Conservation (phyloP, 2,113 vertebrate genomes). For the Apteryx mantelli region DNA sequence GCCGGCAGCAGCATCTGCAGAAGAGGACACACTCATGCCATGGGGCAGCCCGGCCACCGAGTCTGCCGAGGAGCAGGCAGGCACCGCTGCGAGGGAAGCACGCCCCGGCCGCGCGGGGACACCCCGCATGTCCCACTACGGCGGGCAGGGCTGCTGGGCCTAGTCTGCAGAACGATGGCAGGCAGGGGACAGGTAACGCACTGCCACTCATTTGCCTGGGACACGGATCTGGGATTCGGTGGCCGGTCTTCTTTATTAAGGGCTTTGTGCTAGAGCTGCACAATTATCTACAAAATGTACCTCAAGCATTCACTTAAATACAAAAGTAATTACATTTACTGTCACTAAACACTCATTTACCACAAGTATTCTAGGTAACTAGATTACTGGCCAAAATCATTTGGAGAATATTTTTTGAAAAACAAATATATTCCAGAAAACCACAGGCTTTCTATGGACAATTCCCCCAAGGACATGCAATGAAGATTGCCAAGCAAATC, state of each 20-base stretch:
- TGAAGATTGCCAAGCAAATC: not conserved
- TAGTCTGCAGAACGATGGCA: not conserved
- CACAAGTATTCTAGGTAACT: not conserved
- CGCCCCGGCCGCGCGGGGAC: too few relatives aligned
- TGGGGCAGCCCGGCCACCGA: not conserved
- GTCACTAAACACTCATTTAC: not conserved
- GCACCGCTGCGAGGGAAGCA: too few relatives aligned
- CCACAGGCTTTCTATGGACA: not conserved
- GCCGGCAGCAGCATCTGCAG: not conserved
- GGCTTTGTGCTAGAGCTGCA: not conserved
- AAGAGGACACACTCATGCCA: fast-evolving
- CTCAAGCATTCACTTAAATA: not conserved
- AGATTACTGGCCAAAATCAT: not conserved
- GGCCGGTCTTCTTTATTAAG: not conserved
- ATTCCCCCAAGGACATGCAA: fast-evolving
- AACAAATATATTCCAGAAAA: not conserved
- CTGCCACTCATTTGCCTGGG: fast-evolving
- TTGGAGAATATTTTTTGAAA: not conserved
- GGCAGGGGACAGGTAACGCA: not conserved
- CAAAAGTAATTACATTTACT: not conserved
- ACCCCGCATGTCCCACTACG: not conserved
- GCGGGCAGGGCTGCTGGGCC: not conserved
- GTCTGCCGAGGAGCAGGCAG: too few relatives aligned
- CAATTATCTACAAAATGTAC: not conserved
- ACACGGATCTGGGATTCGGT: not conserved